Percentiles rank a stretch among this genome's conserved stretches.
These are phyloP conservation scores for Hirundo rustica DNA, from an alignment of 2,797 vertebrate species.

Conservation along the genomic window DNA sequence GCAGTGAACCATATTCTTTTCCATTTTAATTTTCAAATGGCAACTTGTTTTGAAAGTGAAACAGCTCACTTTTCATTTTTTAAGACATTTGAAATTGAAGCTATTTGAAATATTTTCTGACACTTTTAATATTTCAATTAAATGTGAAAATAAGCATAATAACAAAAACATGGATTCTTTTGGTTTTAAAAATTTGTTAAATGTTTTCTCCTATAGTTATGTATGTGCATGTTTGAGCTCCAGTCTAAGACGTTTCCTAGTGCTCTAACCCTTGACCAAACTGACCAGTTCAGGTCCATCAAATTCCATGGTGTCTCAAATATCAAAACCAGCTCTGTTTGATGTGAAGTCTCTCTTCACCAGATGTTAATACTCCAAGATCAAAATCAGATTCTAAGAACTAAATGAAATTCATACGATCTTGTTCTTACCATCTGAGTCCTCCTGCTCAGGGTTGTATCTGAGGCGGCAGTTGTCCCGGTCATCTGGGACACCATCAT, in stretches of 20 bases:
- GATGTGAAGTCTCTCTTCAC: not conserved
- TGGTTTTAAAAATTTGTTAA: not conserved
- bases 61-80: not conserved
- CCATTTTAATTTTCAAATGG: not conserved
- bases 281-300: not conserved
- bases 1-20: not conserved
- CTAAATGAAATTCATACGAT: not conserved
- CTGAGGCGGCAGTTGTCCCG: slow-evolving; percentile 96
- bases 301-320: not conserved
- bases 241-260: not conserved
- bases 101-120: not conserved
- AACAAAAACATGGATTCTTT: fast-evolving
- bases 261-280: not conserved
- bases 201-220: not conserved
- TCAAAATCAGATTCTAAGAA: not conserved
- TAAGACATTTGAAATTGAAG: not conserved
- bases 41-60: not conserved
- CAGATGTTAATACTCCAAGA: not conserved
- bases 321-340: not conserved
- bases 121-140: not conserved
- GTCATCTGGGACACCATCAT: slow-evolving; percentile 93
- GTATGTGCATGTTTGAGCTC: not conserved
- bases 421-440: slow-evolving; percentile 85
- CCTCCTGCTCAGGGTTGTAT: slow-evolving; percentile 87
- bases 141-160: not conserved